phyloP scores from a whole-genome alignment of 2,888 invertebrate species.

The Drosophila mimetica region DNA sequence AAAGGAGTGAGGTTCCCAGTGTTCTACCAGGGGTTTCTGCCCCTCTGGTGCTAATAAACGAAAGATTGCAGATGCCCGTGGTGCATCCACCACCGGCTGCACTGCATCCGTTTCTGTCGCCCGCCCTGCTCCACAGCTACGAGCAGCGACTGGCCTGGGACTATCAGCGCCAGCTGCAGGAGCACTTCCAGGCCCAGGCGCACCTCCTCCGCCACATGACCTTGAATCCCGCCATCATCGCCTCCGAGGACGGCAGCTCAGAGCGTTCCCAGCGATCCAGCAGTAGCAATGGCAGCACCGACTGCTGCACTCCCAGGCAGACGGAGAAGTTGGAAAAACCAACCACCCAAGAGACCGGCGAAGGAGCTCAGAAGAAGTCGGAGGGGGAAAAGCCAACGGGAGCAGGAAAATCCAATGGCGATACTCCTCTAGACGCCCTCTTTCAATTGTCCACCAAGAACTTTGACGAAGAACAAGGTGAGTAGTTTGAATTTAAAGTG shows the following conservation, averaged over 20 bases:
- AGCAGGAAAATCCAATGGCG: conserved; percentile 78
- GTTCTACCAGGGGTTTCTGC: conserved; percentile 16
- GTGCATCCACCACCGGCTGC: conserved; percentile 3
- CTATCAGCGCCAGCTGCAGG: conserved; percentile 86
- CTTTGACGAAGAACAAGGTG: conserved; percentile 95
- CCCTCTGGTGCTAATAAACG: conserved; percentile 28
- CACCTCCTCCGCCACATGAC: conserved; percentile 85
- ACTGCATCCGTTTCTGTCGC: conserved; percentile 83
- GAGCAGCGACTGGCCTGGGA: conserved; percentile 87
- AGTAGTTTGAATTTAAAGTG: conserved; percentile 75
- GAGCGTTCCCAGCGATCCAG: conserved; percentile 87
- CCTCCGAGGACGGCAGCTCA: conserved; percentile 88
- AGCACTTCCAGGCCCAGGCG: conserved; percentile 85
- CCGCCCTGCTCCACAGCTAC: conserved; percentile 87
- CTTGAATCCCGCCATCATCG: conserved; percentile 82
- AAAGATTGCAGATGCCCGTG: conserved; percentile 42
- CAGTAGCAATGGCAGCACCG: conserved; percentile 87
- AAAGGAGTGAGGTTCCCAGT: background rate
- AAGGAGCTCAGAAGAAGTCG: conserved; percentile 8
- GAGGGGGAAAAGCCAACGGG: background rate
- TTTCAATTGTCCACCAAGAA: conserved; percentile 99
- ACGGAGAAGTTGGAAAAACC: conserved; percentile 24
- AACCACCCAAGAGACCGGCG: background rate
- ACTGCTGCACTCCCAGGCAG: conserved; percentile 63
- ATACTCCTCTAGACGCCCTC: conserved; percentile 96